Evolutionary conservation across 2,888 invertebrate genomes (phyloP), one percentile per base, ranked within the genome.

Genomic region (Lapara coniferarum): DNA sequence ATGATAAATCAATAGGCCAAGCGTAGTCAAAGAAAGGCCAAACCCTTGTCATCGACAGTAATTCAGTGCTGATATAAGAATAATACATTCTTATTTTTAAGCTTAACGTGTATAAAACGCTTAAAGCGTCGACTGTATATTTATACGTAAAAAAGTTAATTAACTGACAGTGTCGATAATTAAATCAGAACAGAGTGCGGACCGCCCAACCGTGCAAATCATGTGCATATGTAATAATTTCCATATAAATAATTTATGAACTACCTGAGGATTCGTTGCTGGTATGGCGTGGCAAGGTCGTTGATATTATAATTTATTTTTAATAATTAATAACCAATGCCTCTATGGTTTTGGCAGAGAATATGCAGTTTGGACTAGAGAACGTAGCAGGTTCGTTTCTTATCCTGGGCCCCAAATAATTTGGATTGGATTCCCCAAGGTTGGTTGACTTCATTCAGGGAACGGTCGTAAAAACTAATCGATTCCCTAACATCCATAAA

Each of bases 141-240:
- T 3, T 66, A 66, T 25, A 66, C 52, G 16, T 10, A 30, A 19
- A 53, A 52, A 30, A 66, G 51, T 52, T 66, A 66, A 66, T 66
- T 66, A 66, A 13, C 66, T 51, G 19, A 19, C 49, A n/a, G 51
- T 16, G 49, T 10, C 51, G 51, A 66, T 66, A 66, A 59, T 25
- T 25, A 25, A 56, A 56, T 66, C 25, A 16, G 51, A 16, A 14
- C 66, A 66, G 66, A 12, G 19, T 51, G 25, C 51, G 10, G 44
- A 14, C 25, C 59, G 59, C 14, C 25, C 49, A 25, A 66, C 49
- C 66, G 51, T 51, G 30, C 66, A 51, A 59, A 51, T 66, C 51
- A 52, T 66, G 19, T 51, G 66, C 66, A 19, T 49, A 19, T 30
- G 51, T 66, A 66, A 66, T 66, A 58, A 59, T 59, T 46, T 59